Percentiles rank a stretch among this genome's conserved stretches.
Evolutionary conservation across 2,113 vertebrate genomes (phyloP).

Genomic region (Ramphastos sulfuratus): DNA sequence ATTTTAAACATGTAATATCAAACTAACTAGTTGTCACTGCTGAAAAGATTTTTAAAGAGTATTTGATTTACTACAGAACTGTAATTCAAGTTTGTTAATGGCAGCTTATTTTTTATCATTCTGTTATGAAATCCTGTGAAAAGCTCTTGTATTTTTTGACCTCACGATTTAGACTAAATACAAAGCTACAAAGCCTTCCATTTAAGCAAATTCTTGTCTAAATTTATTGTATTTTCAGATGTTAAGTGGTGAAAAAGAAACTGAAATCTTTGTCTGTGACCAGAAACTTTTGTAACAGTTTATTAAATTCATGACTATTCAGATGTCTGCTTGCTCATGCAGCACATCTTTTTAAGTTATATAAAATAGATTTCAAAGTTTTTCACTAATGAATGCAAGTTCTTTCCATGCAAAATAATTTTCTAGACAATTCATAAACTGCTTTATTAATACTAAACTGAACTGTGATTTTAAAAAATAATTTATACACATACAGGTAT

Average conservation of each 20-base stretch:
- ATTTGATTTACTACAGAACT: constrained; percentile 19
- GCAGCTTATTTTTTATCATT: neutral
- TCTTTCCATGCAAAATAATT: neutral
- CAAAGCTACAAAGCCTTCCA: neutral
- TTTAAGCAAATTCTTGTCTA: neutral
- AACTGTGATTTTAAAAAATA: neutral
- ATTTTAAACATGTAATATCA: neutral
- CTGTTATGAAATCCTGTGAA: neutral
- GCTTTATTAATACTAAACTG: neutral
- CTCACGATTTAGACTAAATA: neutral
- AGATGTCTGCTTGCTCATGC: neutral
- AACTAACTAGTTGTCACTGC: neutral
- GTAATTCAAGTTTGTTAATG: neutral
- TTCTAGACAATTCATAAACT: neutral
- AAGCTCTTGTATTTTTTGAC: neutral
- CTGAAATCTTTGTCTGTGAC: neutral
- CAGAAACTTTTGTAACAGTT: neutral
- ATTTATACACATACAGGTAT: neutral
- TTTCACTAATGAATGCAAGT: neutral
- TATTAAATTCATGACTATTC: neutral
- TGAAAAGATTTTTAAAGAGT: neutral
- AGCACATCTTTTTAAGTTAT: neutral
- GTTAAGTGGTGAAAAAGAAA: neutral
- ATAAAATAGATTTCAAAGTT: neutral
- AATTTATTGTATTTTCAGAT: neutral